Conservation (phyloP, 1,140 invertebrate genomes). For the Anastrepha obliqua region DNA sequence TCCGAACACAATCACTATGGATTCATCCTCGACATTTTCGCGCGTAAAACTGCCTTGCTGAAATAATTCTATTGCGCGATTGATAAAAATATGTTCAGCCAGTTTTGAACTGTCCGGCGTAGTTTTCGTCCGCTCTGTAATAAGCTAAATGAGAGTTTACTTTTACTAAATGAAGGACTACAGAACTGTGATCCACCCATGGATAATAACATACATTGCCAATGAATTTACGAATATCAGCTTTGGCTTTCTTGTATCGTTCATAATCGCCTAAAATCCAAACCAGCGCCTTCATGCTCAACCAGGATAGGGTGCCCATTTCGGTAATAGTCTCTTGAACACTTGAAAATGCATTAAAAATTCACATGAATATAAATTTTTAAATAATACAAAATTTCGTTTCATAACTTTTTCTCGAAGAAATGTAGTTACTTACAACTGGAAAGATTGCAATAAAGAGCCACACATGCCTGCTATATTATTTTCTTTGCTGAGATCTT, state of each 20-base stretch:
- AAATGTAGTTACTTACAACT: background rate
- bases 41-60: slow-evolving; percentile 57
- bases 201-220: slow-evolving; percentile 60
- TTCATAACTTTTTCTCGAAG: no score
- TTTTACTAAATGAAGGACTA: background rate
- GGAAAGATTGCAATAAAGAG: background rate
- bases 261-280: slow-evolving; percentile 62
- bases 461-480: background rate
- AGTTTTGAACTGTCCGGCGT: background rate
- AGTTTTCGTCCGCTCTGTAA: background rate
- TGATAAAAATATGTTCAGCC: slow-evolving; percentile 58
- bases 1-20: slow-evolving; percentile 60
- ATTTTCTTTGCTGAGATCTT: slow-evolving; percentile 57
- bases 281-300: slow-evolving; percentile 59
- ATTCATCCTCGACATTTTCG: slow-evolving; percentile 62
- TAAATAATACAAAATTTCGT: no score
- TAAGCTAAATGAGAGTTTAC: background rate
- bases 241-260: slow-evolving; percentile 62
- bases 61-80: slow-evolving; percentile 60
- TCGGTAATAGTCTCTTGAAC: slow-evolving; percentile 66
- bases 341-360: background rate
- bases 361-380: no score
- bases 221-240: slow-evolving; percentile 64
- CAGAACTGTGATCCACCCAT: background rate
- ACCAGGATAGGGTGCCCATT: slow-evolving; percentile 68